Conservation (phyloP, 2,113 vertebrate species). For the Eira barbara region DNA sequence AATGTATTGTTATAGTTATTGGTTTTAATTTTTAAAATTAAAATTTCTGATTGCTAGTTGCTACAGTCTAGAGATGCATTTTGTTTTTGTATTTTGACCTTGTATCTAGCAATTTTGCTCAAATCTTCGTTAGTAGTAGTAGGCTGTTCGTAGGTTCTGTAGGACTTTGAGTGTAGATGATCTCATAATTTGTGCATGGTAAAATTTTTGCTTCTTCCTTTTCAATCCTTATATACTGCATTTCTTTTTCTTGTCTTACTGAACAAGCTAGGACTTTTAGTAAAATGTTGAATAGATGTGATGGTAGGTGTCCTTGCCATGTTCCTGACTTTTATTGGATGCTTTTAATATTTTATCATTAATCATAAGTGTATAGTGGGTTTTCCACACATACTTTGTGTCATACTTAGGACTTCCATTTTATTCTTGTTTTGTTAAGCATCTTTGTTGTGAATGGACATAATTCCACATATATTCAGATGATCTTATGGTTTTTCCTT, state of each 20-base stretch:
- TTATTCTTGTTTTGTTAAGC: background rate
- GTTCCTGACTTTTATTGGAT: background rate
- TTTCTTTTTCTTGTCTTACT: slow-evolving; percentile 29
- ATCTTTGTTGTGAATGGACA: background rate
- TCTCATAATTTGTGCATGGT: background rate
- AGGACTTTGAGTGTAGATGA: background rate
- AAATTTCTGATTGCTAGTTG: background rate
- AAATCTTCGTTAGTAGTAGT: background rate
- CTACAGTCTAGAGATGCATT: accelerated
- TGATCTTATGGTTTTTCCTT: background rate
- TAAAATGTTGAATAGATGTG: accelerated
- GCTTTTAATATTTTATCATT: background rate
- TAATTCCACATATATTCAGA: background rate
- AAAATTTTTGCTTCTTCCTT: background rate
- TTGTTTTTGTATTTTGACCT: background rate
- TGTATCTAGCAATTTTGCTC: background rate
- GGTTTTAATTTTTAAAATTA: background rate
- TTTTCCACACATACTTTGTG: background rate
- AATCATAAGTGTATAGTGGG: background rate
- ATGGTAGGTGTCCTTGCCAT: accelerated
- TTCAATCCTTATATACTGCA: background rate
- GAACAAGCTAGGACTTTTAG: background rate
- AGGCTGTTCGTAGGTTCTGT: background rate
- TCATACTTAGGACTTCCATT: background rate
- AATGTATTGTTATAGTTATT: background rate